Percentiles rank a stretch among this genome's conserved stretches.
These are phyloP conservation scores for Eledona agricola DNA, from an alignment of 2,888 invertebrate genomes.

Conservation along the genomic window DNA sequence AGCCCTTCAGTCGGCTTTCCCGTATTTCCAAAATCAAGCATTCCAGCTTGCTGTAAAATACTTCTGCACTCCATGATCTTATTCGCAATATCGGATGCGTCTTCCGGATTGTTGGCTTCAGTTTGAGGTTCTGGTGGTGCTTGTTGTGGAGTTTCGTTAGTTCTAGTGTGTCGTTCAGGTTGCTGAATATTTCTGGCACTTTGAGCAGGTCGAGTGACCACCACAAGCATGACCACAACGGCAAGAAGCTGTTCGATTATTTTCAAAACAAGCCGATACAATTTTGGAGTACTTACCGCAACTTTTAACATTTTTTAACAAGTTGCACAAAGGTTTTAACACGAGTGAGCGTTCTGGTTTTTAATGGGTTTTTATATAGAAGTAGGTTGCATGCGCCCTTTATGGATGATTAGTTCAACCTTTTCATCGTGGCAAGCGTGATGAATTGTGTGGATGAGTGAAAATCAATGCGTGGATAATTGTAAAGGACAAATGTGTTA, in stretches of 20 bases:
- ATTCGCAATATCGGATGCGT: conserved; percentile 4
- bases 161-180: background rate
- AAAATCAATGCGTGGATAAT: conserved; percentile 6
- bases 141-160: conserved; percentile 2
- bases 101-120: conserved; percentile 4
- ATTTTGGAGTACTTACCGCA: too few relatives aligned
- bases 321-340: background rate
- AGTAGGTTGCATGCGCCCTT: conserved; percentile 10
- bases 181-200: background rate
- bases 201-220: background rate
- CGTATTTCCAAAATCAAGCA: background rate
- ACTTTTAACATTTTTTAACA: too few relatives aligned
- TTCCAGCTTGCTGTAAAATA: conserved; percentile 21
- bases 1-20: conserved; percentile 16
- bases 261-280: too few relatives aligned
- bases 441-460: background rate
- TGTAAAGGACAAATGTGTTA: background rate
- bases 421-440: conserved; percentile 5
- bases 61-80: conserved; percentile 11
- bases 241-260: too few relatives aligned
- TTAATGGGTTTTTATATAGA: background rate
- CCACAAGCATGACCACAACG: background rate
- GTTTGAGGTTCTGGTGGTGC: conserved; percentile 1
- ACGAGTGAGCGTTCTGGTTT: background rate
- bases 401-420: conserved; percentile 8